phyloP scores from a whole-genome alignment of 2,113 vertebrate species.

The mouse (Mus musculus) region DNA sequence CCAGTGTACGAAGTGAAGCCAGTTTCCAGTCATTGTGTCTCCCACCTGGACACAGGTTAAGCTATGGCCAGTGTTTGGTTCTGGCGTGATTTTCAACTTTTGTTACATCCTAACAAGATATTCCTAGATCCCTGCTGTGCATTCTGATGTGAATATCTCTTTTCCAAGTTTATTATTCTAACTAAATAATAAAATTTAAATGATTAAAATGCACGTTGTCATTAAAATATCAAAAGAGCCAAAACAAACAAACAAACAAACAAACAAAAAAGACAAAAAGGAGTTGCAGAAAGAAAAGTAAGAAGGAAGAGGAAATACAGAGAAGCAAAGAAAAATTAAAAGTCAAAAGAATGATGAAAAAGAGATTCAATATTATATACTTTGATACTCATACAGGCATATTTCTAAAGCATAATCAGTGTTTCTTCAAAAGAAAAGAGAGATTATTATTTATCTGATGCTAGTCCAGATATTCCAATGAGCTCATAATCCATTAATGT shows the following conservation, averaged over 20 bases:
- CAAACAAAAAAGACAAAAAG: no score
- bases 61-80: no score
- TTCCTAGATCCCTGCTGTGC: neutral
- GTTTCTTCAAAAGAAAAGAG: neutral
- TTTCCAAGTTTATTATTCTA: neutral
- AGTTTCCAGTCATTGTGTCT: no score
- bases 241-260: no score
- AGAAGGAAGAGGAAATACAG: neutral
- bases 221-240: no score
- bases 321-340: neutral
- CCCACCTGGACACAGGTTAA: no score
- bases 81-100: neutral
- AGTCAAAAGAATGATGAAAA: neutral
- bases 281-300: neutral
- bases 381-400: neutral
- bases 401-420: neutral
- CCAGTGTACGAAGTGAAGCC: no score
- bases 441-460: neutral
- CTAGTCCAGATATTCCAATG: neutral
- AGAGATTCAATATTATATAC: neutral
- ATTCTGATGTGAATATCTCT: neutral
- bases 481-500: neutral
- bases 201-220: neutral
- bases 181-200: slow-evolving; percentile 46
- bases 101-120: neutral